phyloP scores from a whole-genome alignment of 1,140 invertebrate genomes.

The Pogonomyrmex barbatus region DNA sequence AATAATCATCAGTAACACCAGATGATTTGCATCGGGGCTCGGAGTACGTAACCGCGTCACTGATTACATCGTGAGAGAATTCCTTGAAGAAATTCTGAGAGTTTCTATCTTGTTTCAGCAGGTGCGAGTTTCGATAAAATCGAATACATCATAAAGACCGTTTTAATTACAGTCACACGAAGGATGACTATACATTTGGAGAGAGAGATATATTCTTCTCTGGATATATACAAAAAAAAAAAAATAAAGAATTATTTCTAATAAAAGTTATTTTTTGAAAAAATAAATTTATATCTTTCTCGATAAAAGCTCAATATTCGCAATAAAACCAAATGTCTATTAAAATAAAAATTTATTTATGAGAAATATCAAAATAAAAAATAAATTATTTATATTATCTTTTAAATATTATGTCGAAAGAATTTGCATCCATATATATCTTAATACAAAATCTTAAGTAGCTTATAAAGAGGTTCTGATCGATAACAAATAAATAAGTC shows the following conservation, averaged over 20 bases:
- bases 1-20: slow-evolving; percentile 29
- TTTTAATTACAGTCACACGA: neutral
- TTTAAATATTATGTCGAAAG: neutral
- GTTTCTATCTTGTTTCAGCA: neutral
- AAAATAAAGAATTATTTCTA: neutral
- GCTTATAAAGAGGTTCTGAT: neutral
- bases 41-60: neutral
- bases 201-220: neutral
- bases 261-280: neutral
- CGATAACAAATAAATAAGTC: slow-evolving; percentile 17
- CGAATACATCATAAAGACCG: neutral
- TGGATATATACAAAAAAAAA: neutral
- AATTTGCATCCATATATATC: neutral
- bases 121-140: slow-evolving; percentile 12
- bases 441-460: neutral
- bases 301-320: no score
- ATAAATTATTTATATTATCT: neutral
- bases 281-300: neutral
- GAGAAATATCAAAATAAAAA: neutral
- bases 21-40: slow-evolving; percentile 20
- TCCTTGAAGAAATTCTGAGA: slow-evolving; percentile 3
- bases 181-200: neutral
- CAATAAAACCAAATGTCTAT: neutral
- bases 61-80: slow-evolving; percentile 6
- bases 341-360: neutral